Evolutionary conservation across 2,888 invertebrate genomes (phyloP).

Genomic region (Andrena flavipes): DNA sequence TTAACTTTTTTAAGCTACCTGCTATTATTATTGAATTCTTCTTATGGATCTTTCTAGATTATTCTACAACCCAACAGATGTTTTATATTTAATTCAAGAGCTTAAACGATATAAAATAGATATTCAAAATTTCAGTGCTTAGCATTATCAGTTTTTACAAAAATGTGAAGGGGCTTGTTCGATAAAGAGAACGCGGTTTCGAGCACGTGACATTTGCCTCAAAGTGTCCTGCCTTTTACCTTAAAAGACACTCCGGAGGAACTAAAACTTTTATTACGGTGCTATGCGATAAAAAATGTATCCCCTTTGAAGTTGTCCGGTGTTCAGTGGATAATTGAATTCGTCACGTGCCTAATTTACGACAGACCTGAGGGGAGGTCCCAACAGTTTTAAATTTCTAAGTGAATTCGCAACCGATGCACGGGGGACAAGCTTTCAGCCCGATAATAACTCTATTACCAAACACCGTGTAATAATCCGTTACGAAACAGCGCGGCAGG

Average conservation of each 20-base stretch:
- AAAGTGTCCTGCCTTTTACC: background rate
- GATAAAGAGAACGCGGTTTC: background rate
- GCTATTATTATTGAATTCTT: too few species aligned
- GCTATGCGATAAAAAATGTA: too few species aligned
- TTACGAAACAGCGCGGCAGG: slow-evolving; percentile 27
- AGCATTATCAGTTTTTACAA: background rate
- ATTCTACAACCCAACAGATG: too few species aligned
- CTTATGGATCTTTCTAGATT: too few species aligned
- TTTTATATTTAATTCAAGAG: too few species aligned
- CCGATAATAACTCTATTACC: slow-evolving; percentile 52
- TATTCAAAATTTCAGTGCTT: too few species aligned
- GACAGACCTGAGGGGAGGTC: background rate
- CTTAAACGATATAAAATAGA: too few species aligned
- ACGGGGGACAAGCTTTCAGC: slow-evolving; percentile 40
- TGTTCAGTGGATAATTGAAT: background rate
- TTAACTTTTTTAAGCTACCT: too few species aligned
- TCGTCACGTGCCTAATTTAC: background rate
- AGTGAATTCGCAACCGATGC: slow-evolving; percentile 33
- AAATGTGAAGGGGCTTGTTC: background rate
- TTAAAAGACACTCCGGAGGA: background rate
- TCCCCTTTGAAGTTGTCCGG: too few species aligned
- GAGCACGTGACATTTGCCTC: background rate
- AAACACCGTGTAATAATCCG: slow-evolving; percentile 23
- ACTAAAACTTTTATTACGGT: background rate
- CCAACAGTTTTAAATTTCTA: slow-evolving; percentile 17